Conservation (phyloP, 2,797 vertebrate genomes). For the Anableps anableps region DNA sequence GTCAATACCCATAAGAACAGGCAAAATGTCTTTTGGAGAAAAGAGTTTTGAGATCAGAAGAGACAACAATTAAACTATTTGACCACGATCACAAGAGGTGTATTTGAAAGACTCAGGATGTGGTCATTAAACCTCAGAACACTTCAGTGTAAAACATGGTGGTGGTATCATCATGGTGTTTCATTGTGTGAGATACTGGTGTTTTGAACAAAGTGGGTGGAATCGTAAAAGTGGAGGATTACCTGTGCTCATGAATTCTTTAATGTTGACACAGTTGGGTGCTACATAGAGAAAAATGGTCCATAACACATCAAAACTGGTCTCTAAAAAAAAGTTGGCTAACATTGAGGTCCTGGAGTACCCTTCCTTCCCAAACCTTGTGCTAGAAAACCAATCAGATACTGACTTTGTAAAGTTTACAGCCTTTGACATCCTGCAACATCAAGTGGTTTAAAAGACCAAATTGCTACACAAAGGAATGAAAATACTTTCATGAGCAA, state of each 20-base stretch:
- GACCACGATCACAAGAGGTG: background rate
- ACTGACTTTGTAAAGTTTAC: constrained; percentile 20
- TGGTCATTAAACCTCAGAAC: background rate
- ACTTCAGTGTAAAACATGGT: background rate
- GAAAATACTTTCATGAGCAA: background rate
- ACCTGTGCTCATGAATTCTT: too few relatives aligned
- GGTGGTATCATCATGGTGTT: background rate
- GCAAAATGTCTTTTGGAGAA: background rate
- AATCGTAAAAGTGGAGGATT: background rate
- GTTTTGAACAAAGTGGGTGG: background rate
- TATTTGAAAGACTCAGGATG: background rate
- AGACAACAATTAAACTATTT: background rate
- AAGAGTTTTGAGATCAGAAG: background rate
- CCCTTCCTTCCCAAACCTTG: background rate
- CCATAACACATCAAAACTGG: background rate
- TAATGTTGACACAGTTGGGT: background rate
- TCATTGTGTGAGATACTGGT: background rate
- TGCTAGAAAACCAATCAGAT: background rate
- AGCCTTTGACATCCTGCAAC: constrained; percentile 21
- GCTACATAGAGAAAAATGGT: background rate
- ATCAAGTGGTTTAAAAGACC: constrained; percentile 44
- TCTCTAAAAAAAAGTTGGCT: background rate
- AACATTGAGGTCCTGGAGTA: too few relatives aligned
- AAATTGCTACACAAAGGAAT: constrained; percentile 9
- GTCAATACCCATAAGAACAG: background rate